Conservation (phyloP, 2,888 invertebrate species). For the Agonopterix alstromeriana region DNA sequence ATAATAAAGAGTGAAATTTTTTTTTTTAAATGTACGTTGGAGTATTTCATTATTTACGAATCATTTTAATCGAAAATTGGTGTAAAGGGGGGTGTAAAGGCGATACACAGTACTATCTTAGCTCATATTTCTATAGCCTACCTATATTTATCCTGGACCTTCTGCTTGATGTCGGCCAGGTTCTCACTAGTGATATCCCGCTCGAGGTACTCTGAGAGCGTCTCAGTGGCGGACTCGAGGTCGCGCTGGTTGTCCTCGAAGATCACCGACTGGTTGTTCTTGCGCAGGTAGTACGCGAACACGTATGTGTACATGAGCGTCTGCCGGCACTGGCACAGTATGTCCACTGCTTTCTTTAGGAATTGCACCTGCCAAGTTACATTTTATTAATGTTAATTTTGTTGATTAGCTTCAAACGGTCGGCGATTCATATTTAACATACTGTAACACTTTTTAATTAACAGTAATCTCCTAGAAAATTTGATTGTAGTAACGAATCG, state of each 20-base stretch:
- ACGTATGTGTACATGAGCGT: constrained; percentile 99
- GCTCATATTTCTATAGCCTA: constrained; percentile 38
- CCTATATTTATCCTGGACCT: constrained; percentile 99
- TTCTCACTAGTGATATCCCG: constrained; percentile 98
- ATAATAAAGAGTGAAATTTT: too few relatives aligned
- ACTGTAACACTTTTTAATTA: too few relatives aligned
- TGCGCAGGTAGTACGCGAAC: constrained; percentile 98
- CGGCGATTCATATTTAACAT: too few relatives aligned
- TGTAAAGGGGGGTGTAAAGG: too few relatives aligned
- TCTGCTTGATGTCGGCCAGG: constrained; percentile 97
- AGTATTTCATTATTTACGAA: too few relatives aligned
- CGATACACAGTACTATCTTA: too few relatives aligned
- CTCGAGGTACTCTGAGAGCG: constrained; percentile 97
- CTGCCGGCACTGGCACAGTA: constrained; percentile 96
- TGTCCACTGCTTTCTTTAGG: constrained; percentile 97
- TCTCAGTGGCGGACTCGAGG: constrained; percentile 98
- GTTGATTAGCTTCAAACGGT: background rate
- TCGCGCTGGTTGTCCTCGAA: constrained; percentile 99
- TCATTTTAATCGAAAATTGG: too few relatives aligned
- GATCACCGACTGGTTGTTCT: constrained; percentile 99
- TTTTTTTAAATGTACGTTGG: too few relatives aligned
- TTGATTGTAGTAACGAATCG: too few relatives aligned
- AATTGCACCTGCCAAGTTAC: constrained; percentile 88
- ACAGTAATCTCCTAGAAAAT: too few relatives aligned
- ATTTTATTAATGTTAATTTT: background rate